Evolutionary conservation across 2,888 invertebrate species (phyloP).

Genomic region (Hypomecis punctinalis): DNA sequence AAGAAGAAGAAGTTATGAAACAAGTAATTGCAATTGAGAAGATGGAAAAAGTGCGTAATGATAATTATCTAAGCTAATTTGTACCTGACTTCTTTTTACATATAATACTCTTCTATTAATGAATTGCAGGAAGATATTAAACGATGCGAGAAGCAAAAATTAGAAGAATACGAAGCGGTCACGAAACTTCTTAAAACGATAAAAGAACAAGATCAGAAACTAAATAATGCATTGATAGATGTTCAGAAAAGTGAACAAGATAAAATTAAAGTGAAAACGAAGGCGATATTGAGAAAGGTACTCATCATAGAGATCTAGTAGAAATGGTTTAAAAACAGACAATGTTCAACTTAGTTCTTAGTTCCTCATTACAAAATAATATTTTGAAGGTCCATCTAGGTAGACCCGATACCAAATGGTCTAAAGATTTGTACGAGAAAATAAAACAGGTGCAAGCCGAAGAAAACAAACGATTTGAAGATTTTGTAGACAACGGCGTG

Average conservation of each 20-base stretch:
- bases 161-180: conserved; percentile 46
- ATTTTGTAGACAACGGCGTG: conserved; percentile 55
- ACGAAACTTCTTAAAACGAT: conserved; percentile 44
- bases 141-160: conserved; percentile 43
- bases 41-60: conserved; percentile 44
- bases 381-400: conserved; percentile 50
- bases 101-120: too few relatives aligned
- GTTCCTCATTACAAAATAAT: neutral
- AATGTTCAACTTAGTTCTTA: too few relatives aligned
- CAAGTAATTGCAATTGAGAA: conserved; percentile 46
- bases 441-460: conserved; percentile 50
- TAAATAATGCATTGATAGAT: conserved; percentile 47
- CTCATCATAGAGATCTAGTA: too few relatives aligned
- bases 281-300: conserved; percentile 51
- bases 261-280: conserved; percentile 47
- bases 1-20: conserved; percentile 48
- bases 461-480: conserved; percentile 51
- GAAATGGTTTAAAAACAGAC: too few relatives aligned
- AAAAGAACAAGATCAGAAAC: conserved; percentile 44
- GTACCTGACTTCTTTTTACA: too few relatives aligned
- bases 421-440: conserved; percentile 47
- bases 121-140: conserved; percentile 44
- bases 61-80: too few relatives aligned
- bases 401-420: conserved; percentile 40
- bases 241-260: conserved; percentile 53